Percentiles rank a stretch among this genome's conserved stretches.
These are phyloP conservation scores for Megaceryle alcyon DNA, from an alignment of 2,797 vertebrate species.

Conservation along the genomic window DNA sequence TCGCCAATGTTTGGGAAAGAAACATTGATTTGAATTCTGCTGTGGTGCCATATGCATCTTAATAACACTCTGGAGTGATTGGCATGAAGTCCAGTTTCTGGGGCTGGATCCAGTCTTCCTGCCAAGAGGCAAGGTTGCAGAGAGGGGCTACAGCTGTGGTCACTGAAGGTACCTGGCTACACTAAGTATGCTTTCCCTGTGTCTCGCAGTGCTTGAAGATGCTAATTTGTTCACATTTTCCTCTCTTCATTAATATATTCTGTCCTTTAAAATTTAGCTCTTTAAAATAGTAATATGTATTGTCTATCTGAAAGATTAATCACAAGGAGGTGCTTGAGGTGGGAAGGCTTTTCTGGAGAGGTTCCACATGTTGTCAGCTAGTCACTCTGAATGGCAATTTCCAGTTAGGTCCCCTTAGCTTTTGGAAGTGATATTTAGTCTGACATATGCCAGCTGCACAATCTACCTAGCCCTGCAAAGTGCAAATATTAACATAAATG, in stretches of 20 bases:
- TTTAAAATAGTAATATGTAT: background rate
- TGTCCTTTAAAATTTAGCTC: background rate
- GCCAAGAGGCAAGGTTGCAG: background rate
- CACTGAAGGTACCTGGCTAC: background rate
- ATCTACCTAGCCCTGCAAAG: background rate
- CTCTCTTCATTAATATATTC: background rate
- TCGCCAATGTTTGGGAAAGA: background rate
- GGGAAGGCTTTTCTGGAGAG: background rate
- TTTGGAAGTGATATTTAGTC: background rate
- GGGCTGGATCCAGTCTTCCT: background rate
- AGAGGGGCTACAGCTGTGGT: background rate
- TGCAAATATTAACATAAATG: slow-evolving; percentile 6
- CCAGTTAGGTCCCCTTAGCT: background rate
- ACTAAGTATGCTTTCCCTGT: background rate
- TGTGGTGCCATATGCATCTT: background rate
- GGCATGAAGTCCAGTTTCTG: background rate
- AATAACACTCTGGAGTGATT: background rate
- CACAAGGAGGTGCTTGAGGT: background rate
- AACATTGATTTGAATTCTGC: background rate
- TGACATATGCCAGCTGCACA: background rate
- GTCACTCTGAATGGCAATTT: background rate
- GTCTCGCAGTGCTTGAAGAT: background rate
- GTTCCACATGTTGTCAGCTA: background rate
- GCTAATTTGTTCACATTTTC: background rate
- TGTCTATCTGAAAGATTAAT: background rate